Conservation (phyloP, 2,888 invertebrate species). For the Brachyopa scutellaris region DNA sequence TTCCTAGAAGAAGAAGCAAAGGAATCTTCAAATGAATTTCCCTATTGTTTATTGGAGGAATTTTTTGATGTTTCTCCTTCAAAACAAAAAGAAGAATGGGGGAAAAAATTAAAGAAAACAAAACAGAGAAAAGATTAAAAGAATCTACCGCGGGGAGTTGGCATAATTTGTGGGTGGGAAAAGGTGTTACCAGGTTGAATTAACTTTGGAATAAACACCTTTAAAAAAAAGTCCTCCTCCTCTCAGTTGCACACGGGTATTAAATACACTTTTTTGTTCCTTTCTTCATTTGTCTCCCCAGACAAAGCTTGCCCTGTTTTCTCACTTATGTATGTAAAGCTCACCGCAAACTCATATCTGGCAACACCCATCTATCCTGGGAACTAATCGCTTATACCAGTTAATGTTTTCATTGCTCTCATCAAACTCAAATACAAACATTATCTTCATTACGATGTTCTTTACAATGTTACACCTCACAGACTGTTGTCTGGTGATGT, state of each 20-base stretch:
- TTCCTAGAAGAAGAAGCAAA: conserved; percentile 57
- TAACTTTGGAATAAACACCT: neutral
- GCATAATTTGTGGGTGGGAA: conserved; percentile 8
- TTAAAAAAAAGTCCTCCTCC: too few relatives aligned
- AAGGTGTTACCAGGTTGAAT: conserved; percentile 5
- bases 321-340: neutral
- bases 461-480: conserved; percentile 34
- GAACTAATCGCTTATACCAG: conserved; percentile 30
- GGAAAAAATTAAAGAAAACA: neutral
- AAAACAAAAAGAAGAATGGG: conserved; percentile 24
- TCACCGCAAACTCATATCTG: neutral
- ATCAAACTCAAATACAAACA: conserved; percentile 52
- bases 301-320: too few relatives aligned
- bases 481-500: conserved; percentile 14
- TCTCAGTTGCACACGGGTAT: too few relatives aligned
- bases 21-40: conserved; percentile 60
- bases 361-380: conserved; percentile 31
- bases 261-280: too few relatives aligned
- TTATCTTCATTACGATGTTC: conserved; percentile 26
- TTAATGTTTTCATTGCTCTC: conserved; percentile 54
- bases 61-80: conserved; percentile 58
- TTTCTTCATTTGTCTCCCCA: too few relatives aligned
- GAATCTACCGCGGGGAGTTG: conserved; percentile 12
- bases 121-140: conserved; percentile 33
- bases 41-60: conserved; percentile 60